phyloP scores from a whole-genome alignment of 2,113 vertebrate genomes.

The Protomyctophum bolini region DNA sequence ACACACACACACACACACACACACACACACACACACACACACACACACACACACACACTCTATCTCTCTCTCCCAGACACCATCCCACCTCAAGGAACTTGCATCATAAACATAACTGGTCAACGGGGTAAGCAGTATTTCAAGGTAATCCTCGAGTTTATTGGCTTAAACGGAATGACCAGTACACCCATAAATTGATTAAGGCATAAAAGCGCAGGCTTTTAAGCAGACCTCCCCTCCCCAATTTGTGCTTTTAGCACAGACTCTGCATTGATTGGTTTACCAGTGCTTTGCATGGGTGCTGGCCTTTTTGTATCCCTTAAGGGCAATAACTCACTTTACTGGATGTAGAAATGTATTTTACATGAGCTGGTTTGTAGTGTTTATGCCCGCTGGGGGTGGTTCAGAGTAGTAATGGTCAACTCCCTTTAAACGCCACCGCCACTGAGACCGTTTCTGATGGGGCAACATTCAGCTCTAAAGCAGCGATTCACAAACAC shows the following conservation, averaged over 20 bases:
- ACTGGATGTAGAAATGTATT: conserved; percentile 71
- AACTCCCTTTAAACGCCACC: conserved; percentile 4
- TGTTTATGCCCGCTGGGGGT: conserved; percentile 35
- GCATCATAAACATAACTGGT: conserved; percentile 60
- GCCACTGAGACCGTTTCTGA: conserved; percentile 15
- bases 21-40: not conserved
- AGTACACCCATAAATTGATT: conserved; percentile 76
- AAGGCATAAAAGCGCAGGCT: conserved; percentile 71
- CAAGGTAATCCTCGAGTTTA: conserved; percentile 71
- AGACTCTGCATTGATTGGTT: conserved; percentile 73
- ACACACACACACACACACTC: not conserved
- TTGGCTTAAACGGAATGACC: conserved; percentile 71
- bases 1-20: not conserved
- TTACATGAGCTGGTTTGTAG: conserved; percentile 69
- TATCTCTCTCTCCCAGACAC: conserved; percentile 2
- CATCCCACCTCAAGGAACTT: conserved; percentile 27
- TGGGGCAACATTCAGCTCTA: no score
- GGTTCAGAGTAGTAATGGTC: conserved; percentile 3
- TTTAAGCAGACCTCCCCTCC: conserved; percentile 47
- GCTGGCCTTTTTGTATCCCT: conserved; percentile 62
- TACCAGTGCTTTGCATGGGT: conserved; percentile 57
- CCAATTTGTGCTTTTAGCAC: conserved; percentile 66
- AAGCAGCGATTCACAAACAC: no score
- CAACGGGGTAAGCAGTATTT: conserved; percentile 69
- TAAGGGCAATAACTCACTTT: conserved; percentile 67